Conservation (phyloP, 37 sponge, comb jelly and placozoan species). For the Mnemiopsis leidyi region DNA sequence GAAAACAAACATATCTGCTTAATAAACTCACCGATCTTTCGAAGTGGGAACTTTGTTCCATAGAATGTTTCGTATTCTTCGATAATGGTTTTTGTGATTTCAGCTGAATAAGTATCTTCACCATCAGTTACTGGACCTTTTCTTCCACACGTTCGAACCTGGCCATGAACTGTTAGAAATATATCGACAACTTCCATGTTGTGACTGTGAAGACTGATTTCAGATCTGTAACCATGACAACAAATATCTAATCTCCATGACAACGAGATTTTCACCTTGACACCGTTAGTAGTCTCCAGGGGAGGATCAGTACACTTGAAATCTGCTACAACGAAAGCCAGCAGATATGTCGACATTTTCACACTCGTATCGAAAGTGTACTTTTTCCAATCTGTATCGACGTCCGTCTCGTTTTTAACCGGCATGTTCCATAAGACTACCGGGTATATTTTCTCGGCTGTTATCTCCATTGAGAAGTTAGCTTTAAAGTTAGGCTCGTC, state of each 20-base stretch:
- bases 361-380: constrained; percentile 53
- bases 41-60: constrained; percentile 56
- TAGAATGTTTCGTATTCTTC: constrained; percentile 32
- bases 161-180: too few relatives aligned
- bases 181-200: too few relatives aligned
- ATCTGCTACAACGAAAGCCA: constrained; percentile 65
- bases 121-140: not conserved
- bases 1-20: not conserved
- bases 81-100: not conserved
- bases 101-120: constrained; percentile 8
- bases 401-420: not conserved
- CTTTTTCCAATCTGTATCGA: not conserved
- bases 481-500: constrained; percentile 59
- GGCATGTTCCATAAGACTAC: constrained; percentile 67
- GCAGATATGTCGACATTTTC: constrained; percentile 59
- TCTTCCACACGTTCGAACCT: constrained; percentile 52
- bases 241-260: too few relatives aligned
- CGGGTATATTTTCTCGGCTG: constrained; percentile 10
- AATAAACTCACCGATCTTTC: constrained; percentile 24
- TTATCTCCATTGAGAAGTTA: constrained; percentile 47
- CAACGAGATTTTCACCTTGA: not conserved
- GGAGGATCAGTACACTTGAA: constrained; percentile 8
- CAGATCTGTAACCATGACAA: too few relatives aligned
- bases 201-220: too few relatives aligned
- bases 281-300: not conserved